Conservation (phyloP, 64 coral and sea anemone genomes). For the Anthopleura sola region DNA sequence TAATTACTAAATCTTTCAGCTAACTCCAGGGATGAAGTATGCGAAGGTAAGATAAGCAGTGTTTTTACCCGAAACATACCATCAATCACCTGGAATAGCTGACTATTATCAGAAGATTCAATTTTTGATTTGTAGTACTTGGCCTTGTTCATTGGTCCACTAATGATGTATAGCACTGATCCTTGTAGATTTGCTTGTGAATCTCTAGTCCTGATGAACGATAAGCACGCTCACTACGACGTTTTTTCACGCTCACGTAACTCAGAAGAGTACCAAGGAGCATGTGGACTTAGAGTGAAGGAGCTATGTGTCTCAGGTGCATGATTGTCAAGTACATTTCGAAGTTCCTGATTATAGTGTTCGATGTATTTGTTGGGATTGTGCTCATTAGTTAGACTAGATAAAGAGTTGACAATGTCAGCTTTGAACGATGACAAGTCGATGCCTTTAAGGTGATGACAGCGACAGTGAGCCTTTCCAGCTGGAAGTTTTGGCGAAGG, state of each 20-base stretch:
- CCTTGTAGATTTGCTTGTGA: conserved; percentile 42
- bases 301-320: too few relatives aligned
- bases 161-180: too few relatives aligned
- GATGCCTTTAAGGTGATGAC: conserved; percentile 25
- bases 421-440: neutral
- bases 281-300: neutral
- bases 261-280: conserved; percentile 12
- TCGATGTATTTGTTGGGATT: too few relatives aligned
- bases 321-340: neutral
- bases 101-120: neutral
- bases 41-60: too few relatives aligned
- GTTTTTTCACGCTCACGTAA: neutral
- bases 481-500: conserved; percentile 24
- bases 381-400: too few relatives aligned
- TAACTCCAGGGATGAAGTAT: too few relatives aligned
- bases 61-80: too few relatives aligned
- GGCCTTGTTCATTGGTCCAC: neutral
- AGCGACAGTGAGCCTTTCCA: conserved; percentile 2
- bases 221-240: neutral
- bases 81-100: conserved; percentile 29
- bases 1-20: too few relatives aligned
- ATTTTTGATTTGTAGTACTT: conserved; percentile 24
- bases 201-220: conserved; percentile 17
- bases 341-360: too few relatives aligned
- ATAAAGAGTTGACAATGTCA: too few relatives aligned